phyloP scores from a whole-genome alignment of 2,888 invertebrate species.

The Metacarcinus magister region DNA sequence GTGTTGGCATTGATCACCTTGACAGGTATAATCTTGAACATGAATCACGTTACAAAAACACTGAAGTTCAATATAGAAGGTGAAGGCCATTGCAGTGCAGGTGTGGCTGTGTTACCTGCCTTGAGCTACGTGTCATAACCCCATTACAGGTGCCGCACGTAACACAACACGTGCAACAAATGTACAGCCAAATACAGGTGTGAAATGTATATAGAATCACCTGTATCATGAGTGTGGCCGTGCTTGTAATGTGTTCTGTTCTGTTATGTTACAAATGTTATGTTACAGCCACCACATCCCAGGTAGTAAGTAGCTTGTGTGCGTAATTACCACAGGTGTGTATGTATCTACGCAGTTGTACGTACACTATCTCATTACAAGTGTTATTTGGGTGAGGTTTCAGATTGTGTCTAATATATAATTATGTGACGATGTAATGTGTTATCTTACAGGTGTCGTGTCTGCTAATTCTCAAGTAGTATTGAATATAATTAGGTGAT shows the following conservation, averaged over 20 bases:
- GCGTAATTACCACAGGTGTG: neutral
- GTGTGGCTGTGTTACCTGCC: neutral
- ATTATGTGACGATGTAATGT: slow-evolving; percentile 4
- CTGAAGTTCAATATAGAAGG: neutral
- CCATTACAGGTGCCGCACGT: neutral
- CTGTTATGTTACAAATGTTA: neutral
- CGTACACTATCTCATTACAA: neutral
- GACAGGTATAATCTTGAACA: neutral
- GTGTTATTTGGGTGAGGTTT: neutral
- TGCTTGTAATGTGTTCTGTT: neutral
- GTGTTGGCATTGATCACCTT: neutral
- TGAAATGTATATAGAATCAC: neutral
- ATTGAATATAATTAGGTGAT: neutral
- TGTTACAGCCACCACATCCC: neutral
- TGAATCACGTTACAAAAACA: neutral
- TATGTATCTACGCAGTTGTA: neutral
- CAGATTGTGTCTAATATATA: neutral
- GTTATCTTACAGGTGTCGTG: neutral
- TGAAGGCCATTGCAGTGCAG: neutral
- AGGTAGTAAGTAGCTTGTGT: neutral
- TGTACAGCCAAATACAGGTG: no score
- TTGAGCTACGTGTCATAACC: neutral
- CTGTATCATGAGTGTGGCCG: neutral
- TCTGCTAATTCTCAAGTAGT: neutral
- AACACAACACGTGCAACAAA: neutral